phyloP scores from a whole-genome alignment of 2,888 invertebrate species.

The Eledone cirrhosa region DNA sequence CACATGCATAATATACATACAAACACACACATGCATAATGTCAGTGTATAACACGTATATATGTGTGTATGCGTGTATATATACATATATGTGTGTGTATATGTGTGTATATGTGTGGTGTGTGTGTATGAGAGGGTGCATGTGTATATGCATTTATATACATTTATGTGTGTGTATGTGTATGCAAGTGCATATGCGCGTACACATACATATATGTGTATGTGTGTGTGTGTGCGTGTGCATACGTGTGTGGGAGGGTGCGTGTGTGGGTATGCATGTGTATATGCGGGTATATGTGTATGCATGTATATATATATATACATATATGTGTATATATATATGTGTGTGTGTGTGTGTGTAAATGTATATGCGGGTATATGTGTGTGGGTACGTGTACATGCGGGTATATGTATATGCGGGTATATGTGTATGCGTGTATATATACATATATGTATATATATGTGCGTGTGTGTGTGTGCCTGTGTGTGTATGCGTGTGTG shows the following conservation, averaged over 20 bases:
- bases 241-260: background rate
- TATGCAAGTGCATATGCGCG: background rate
- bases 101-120: background rate
- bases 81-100: background rate
- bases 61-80: background rate
- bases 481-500: too few relatives aligned
- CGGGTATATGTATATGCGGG: background rate
- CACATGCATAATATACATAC: background rate
- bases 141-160: background rate
- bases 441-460: constrained; percentile 22
- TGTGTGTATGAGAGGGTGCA: background rate
- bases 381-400: background rate
- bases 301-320: background rate
- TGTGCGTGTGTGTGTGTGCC: background rate
- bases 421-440: background rate
- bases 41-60: background rate
- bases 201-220: background rate
- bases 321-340: background rate
- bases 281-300: background rate
- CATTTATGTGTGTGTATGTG: background rate
- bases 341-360: background rate
- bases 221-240: background rate
- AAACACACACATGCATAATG: background rate
- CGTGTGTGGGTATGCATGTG: background rate
- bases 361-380: background rate